A percentile compares a stretch with the other conserved stretches of the same genome.
Evolutionary conservation across 2,888 invertebrate species (phyloP).

Genomic region (Chymomyza amoena): DNA sequence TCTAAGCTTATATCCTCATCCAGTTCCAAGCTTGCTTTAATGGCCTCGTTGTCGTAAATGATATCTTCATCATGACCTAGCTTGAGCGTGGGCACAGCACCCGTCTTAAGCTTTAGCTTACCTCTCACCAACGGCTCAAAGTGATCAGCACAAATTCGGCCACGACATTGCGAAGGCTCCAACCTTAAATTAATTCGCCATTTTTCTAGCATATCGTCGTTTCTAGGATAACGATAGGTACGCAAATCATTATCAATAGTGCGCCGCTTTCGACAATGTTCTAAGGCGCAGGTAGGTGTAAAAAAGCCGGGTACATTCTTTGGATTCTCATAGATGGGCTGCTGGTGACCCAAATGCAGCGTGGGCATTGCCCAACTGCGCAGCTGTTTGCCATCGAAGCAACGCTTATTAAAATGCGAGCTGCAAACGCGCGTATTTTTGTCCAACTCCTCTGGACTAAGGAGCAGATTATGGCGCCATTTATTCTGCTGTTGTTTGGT

Average conservation of each 20-base stretch:
- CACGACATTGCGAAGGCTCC: conserved; percentile 57
- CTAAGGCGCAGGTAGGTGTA: conserved; percentile 61
- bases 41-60: conserved; percentile 57
- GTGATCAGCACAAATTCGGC: conserved; percentile 68
- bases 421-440: conserved; percentile 60
- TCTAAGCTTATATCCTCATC: conserved; percentile 22
- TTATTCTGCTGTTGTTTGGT: conserved; percentile 61
- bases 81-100: conserved; percentile 71
- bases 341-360: conserved; percentile 61
- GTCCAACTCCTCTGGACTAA: conserved; percentile 44
- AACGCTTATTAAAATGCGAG: conserved; percentile 70
- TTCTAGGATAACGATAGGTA: conserved; percentile 68
- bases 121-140: conserved; percentile 67
- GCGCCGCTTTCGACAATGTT: conserved; percentile 61
- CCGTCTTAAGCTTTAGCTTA: conserved; percentile 62
- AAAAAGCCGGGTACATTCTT: conserved; percentile 67
- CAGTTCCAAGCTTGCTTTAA: conserved; percentile 39
- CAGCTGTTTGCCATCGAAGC: conserved; percentile 67
- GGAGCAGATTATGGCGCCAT: conserved; percentile 71
- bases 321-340: conserved; percentile 69
- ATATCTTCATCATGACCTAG: conserved; percentile 65
- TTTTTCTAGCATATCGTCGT: conserved; percentile 58
- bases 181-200: conserved; percentile 69
- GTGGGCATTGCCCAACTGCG: conserved; percentile 72
- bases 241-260: conserved; percentile 64